Evolutionary conservation across 1,140 invertebrate genomes (phyloP), one percentile per base, ranked within the genome.

Genomic region (Druon quercuslanigerum): DNA sequence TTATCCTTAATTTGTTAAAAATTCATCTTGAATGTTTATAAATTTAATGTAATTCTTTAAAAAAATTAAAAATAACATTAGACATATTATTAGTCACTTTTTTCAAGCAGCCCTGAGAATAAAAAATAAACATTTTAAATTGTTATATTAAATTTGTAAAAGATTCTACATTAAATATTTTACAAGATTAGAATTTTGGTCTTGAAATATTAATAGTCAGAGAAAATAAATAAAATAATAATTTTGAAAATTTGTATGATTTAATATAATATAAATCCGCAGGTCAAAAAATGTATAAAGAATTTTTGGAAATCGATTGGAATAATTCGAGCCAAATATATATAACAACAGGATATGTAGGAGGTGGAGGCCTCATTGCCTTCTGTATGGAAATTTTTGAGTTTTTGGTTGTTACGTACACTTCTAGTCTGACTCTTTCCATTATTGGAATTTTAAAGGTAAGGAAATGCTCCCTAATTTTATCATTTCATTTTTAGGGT

Each of bases 371-470:
- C 54, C 97, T 97, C 71, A 90, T 97, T 70, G 98, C 98, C 50
- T 99, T 99, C 91, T 93, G 95, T 72, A 97, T 99, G 96, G 99
- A 99, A 94, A 92, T 98, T 78, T 95, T 95, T 87, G 98, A 99
- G 92, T 99, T 97, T 90, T 92, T 99, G 75, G 95, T 99, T 70
- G 94, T 99, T 71, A 95, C 95, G 17, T 95, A 96, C 87, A 99
- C 98, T n/a, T 99, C 98, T 85, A 98, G 98, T 93, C 94, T 99
- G 51, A 99, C 98, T 5, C 92, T 99, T 46, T 97, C 97, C 8
- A 96, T 99, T 84, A 95, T 97, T 75, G 98, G 98, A 71, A 98
- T 99, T 88, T 96, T 99, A 87, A 99, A 99, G 95, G 98, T 98
- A 92, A 91, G 80, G 74, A 70, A 72, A 82, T 56, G 25, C n/a